Percentiles rank a stretch among this genome's conserved stretches.
phyloP scores from a whole-genome alignment of 1,140 invertebrate species.

The Orchesella cincta region DNA sequence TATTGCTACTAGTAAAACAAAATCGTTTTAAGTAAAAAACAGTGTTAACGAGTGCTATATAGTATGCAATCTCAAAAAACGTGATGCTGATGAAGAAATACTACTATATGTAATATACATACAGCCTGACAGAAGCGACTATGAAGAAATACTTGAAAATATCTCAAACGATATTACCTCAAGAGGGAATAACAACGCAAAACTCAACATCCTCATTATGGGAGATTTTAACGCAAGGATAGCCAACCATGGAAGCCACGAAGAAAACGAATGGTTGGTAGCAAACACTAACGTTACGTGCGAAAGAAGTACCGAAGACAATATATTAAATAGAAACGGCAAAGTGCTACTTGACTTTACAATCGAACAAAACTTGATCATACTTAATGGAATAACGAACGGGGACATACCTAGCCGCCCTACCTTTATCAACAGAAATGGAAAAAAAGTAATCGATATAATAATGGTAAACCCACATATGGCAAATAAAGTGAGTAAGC shows the following conservation, averaged over 20 bases:
- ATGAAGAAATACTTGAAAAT: not conserved
- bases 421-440: not conserved
- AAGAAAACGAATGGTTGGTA: not conserved
- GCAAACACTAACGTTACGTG: not conserved
- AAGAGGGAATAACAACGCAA: not conserved
- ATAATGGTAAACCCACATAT: not conserved
- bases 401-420: not conserved
- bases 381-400: not conserved
- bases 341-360: not conserved
- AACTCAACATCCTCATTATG: not conserved
- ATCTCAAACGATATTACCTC: not conserved
- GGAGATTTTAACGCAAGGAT: conserved; percentile 1
- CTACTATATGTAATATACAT: not conserved
- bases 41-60: not conserved
- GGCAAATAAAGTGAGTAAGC: not conserved
- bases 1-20: not conserved
- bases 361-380: not conserved
- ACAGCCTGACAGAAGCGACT: not conserved
- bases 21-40: not conserved
- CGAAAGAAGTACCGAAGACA: not conserved
- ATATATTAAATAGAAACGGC: not conserved
- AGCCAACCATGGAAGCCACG: not conserved
- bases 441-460: not conserved
- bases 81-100: not conserved
- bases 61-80: not conserved